A percentile compares a stretch with the other conserved stretches of the same genome.
Evolutionary conservation across 2,113 vertebrate genomes (phyloP).

Genomic region (Ranitomeya variabilis): DNA sequence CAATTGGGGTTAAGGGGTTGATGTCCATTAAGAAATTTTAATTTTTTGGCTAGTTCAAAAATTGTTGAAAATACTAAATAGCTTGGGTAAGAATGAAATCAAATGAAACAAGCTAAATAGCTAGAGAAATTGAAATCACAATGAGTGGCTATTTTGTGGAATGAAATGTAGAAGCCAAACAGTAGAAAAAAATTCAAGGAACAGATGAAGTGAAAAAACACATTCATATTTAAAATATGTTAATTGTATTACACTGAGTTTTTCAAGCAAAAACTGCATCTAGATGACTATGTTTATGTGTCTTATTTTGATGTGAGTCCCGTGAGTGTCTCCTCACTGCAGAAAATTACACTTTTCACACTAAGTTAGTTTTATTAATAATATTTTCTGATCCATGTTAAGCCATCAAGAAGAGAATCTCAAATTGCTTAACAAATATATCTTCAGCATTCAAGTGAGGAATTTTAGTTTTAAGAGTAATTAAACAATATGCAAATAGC

Average conservation of each 20-base stretch:
- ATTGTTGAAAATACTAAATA: not conserved
- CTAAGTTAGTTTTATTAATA: conserved; percentile 77
- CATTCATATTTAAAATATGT: conserved; percentile 65
- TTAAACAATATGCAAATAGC: conserved; percentile 65
- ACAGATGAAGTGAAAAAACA: conserved; percentile 49
- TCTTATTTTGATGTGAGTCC: conserved; percentile 48
- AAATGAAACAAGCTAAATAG: not conserved
- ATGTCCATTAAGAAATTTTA: not conserved
- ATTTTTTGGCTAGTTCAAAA: not conserved
- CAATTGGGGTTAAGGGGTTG: too few species aligned
- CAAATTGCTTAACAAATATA: conserved; percentile 75
- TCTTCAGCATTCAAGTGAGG: conserved; percentile 65
- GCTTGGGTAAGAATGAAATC: not conserved
- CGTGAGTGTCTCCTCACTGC: conserved; percentile 72
- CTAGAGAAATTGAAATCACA: not conserved
- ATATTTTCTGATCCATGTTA: conserved; percentile 73
- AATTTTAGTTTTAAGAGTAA: conserved; percentile 72
- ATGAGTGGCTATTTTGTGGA: not conserved
- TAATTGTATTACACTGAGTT: conserved; percentile 63
- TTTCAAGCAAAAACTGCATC: conserved; percentile 55
- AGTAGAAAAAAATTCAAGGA: not conserved
- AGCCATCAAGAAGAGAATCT: conserved; percentile 70
- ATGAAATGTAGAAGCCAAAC: not conserved
- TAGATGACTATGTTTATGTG: conserved; percentile 60
- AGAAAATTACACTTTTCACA: conserved; percentile 86